phyloP scores from a whole-genome alignment of 1,140 invertebrate species.

The Teleopsis dalmanni region DNA sequence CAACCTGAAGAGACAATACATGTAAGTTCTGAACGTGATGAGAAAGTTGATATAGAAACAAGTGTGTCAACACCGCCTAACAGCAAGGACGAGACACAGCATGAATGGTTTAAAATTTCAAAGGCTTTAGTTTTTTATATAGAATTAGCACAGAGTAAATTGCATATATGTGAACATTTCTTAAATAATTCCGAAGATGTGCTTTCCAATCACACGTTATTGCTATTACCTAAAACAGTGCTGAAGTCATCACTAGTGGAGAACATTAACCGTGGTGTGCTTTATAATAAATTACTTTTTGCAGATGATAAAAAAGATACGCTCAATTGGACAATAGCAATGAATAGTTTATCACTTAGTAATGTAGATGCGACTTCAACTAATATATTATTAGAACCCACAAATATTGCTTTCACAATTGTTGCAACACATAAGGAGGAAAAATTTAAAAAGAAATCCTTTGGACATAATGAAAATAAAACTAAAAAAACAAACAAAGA shows the following conservation, averaged over 20 bases:
- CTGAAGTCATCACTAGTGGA: constrained; percentile 19
- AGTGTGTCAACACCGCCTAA: not conserved
- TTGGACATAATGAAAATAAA: not conserved
- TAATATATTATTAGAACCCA: not conserved
- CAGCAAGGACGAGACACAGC: too few relatives aligned
- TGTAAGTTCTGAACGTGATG: constrained; percentile 34
- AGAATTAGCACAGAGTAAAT: constrained; percentile 20
- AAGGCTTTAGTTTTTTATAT: constrained; percentile 20
- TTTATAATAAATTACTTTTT: constrained; percentile 16
- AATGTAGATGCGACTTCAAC: not conserved
- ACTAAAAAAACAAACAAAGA: too few relatives aligned
- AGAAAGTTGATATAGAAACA: constrained; percentile 19
- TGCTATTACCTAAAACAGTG: constrained; percentile 2
- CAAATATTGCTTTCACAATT: constrained; percentile 10
- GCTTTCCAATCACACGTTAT: not conserved
- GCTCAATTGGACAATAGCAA: constrained; percentile 23
- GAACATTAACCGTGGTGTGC: constrained; percentile 24
- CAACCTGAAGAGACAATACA: constrained; percentile 37
- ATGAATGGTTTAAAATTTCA: constrained; percentile 11
- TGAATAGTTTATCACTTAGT: not conserved
- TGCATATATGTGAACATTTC: constrained; percentile 23
- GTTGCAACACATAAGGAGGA: constrained; percentile 18
- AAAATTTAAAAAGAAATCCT: not conserved
- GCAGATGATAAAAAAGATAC: constrained; percentile 10
- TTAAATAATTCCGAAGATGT: not conserved